These are phyloP conservation scores for Oasisia sp. DNA, from an alignment of 2,888 invertebrate species.

Conservation along the genomic window DNA sequence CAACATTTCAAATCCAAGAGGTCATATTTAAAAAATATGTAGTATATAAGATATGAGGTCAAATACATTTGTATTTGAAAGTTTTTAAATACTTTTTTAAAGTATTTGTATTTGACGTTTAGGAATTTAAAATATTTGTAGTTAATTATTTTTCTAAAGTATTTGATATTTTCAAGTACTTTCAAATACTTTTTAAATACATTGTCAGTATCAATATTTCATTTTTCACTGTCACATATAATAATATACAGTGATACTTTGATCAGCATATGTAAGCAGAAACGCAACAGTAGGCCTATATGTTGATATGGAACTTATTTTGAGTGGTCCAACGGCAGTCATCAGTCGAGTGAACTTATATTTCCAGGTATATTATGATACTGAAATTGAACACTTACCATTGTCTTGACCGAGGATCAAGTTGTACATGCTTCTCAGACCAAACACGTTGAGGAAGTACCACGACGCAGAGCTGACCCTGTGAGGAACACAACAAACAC, in stretches of 20 bases:
- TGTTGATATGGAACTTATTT: background rate
- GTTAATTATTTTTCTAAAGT: no score
- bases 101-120: no score
- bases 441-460: conserved; percentile 99
- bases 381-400: conserved; percentile 68
- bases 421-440: conserved; percentile 95
- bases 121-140: no score
- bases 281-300: background rate
- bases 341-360: background rate
- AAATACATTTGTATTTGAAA: no score
- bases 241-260: background rate
- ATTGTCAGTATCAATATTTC: no score
- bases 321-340: background rate
- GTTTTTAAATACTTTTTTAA: no score
- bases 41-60: no score
- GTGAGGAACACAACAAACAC: conserved; percentile 24
- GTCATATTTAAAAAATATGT: no score
- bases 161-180: no score
- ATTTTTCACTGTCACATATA: no score
- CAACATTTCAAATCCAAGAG: no score
- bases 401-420: conserved; percentile 98
- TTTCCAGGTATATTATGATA: background rate
- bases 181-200: no score
- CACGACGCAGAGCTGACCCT: conserved; percentile 97
- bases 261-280: background rate